These are phyloP conservation scores for Oscarella lobularis DNA, from an alignment of 37 sponge, comb jelly and placozoan species.

Conservation along the genomic window DNA sequence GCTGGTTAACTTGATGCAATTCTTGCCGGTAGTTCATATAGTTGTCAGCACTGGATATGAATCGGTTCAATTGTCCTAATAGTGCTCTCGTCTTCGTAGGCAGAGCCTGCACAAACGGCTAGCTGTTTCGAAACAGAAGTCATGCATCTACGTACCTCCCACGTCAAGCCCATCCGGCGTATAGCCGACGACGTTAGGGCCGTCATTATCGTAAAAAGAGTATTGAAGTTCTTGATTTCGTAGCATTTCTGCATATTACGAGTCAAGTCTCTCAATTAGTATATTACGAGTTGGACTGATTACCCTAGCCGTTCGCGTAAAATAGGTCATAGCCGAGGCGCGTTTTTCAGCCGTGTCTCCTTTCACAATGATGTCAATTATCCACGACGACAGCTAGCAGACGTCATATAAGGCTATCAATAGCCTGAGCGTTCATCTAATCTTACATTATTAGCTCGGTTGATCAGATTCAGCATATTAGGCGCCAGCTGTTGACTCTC, in stretches of 20 bases:
- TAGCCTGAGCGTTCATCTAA: not conserved
- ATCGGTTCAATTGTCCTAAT: too few relatives aligned
- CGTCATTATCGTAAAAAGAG: not conserved
- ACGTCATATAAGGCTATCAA: not conserved
- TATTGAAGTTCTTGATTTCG: not conserved
- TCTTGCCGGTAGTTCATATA: too few relatives aligned
- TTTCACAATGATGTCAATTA: slow-evolving; percentile 18
- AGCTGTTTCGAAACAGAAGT: too few relatives aligned
- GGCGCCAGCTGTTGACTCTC: not conserved
- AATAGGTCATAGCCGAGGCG: slow-evolving; percentile 39
- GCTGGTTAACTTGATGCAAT: too few relatives aligned
- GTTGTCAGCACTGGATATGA: too few relatives aligned
- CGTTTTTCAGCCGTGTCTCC: slow-evolving; percentile 28
- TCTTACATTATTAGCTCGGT: not conserved
- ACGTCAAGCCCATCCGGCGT: not conserved
- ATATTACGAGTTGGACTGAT: not conserved
- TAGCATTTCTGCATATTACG: not conserved
- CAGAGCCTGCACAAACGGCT: too few relatives aligned
- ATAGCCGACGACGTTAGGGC: not conserved
- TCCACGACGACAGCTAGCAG: slow-evolving; percentile 34
- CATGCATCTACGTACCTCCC: too few relatives aligned
- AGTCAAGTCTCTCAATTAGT: not conserved
- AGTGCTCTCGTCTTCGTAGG: too few relatives aligned
- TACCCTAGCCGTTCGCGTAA: slow-evolving; percentile 62
- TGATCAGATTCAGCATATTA: not conserved